phyloP scores from a whole-genome alignment of 2,113 vertebrate species.

The Gymnorhina tibicen region DNA sequence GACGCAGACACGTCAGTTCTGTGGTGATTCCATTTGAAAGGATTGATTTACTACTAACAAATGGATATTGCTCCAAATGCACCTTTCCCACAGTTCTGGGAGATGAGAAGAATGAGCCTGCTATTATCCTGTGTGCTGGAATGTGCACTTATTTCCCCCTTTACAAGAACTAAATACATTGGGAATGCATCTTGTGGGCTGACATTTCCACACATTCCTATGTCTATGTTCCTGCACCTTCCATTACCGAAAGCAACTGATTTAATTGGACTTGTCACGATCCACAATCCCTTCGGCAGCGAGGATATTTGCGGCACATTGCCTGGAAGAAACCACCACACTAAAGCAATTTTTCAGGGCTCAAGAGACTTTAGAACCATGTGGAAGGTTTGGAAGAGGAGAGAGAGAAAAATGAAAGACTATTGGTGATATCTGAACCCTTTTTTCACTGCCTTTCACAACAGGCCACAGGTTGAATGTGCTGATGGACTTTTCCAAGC shows the following conservation, averaged over 20 bases:
- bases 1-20: not conserved
- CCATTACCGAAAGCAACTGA: not conserved
- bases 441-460: not conserved
- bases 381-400: not conserved
- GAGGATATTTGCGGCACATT: not conserved
- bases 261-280: not conserved
- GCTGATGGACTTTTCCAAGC: not conserved
- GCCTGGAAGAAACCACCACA: not conserved
- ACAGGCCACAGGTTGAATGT: not conserved
- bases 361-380: not conserved
- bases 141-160: not conserved
- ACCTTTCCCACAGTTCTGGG: not conserved
- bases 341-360: not conserved
- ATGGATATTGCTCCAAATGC: not conserved
- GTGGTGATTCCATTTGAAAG: not conserved
- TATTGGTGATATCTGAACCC: not conserved
- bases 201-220: not conserved
- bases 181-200: not conserved
- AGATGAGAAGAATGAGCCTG: not conserved
- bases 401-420: not conserved
- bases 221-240: not conserved
- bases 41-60: not conserved
- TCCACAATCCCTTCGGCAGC: not conserved
- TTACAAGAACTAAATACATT: not conserved
- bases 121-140: not conserved